Conservation (phyloP, 2,797 vertebrate genomes). For the Hydrophis major region DNA sequence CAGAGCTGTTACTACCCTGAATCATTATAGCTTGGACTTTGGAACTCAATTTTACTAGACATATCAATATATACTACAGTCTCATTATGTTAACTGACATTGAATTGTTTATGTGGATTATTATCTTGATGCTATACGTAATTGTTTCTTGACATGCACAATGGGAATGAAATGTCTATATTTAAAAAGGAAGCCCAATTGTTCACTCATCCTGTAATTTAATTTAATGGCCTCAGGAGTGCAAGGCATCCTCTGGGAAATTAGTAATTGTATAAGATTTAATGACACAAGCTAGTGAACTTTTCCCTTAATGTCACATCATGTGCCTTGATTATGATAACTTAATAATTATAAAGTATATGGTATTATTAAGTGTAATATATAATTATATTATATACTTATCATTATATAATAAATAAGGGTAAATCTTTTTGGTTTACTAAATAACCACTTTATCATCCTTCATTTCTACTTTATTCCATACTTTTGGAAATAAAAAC, state of each 20-base stretch:
- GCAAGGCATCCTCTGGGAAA: constrained; percentile 67
- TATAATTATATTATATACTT: background rate
- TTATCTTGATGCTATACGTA: background rate
- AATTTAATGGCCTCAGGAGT: constrained; percentile 65
- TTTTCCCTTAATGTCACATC: constrained; percentile 67
- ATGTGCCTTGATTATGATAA: constrained; percentile 71
- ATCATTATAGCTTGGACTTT: background rate
- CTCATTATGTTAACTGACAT: background rate
- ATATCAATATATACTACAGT: background rate
- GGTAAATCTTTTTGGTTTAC: constrained; percentile 18
- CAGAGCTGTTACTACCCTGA: background rate
- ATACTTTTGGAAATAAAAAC: constrained; percentile 26
- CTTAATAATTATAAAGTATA: constrained; percentile 59
- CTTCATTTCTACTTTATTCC: constrained; percentile 8
- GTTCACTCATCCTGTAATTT: constrained; percentile 47
- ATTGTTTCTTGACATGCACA: background rate
- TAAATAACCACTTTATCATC: constrained; percentile 37
- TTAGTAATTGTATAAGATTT: constrained; percentile 72
- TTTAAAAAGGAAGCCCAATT: background rate
- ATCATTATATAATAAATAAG: background rate
- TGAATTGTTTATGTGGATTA: background rate
- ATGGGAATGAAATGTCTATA: background rate
- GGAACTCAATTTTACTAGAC: background rate
- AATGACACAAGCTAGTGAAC: constrained; percentile 69
- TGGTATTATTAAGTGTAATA: background rate